Conservation (phyloP, 2,797 vertebrate species). For the Rhynchotus rufescens region DNA sequence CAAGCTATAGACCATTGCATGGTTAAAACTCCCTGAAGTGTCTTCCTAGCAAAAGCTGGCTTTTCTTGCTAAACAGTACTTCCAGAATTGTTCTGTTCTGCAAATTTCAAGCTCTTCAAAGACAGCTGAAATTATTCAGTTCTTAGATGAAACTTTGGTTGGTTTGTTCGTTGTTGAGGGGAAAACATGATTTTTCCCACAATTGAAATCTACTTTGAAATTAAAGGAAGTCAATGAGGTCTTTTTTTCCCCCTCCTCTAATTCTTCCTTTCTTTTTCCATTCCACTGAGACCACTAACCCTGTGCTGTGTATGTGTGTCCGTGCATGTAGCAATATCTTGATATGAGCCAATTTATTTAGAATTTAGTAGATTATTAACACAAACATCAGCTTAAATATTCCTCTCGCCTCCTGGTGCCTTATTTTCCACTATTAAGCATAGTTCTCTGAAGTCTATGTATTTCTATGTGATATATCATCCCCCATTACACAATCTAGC, state of each 20-base stretch:
- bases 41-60: neutral
- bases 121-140: neutral
- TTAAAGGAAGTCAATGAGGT: neutral
- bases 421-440: constrained; percentile 12
- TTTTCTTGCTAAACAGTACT: neutral
- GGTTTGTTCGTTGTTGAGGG: neutral
- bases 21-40: constrained; percentile 19
- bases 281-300: neutral
- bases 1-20: constrained; percentile 39
- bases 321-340: neutral
- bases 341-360: neutral
- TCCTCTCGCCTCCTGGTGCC: neutral
- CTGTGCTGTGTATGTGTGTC: neutral
- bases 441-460: neutral
- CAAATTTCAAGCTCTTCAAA: neutral
- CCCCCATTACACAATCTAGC: constrained; percentile 23
- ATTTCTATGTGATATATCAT: constrained; percentile 54
- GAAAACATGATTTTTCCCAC: neutral
- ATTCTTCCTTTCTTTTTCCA: neutral
- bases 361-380: neutral
- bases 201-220: too few relatives aligned
- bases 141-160: neutral
- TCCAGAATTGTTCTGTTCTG: neutral
- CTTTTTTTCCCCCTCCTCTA: neutral
- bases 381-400: neutral